Evolutionary conservation across 2,888 invertebrate species (phyloP), one percentile per base, ranked within the genome.

Genomic region (Dicyrtomina minuta): DNA sequence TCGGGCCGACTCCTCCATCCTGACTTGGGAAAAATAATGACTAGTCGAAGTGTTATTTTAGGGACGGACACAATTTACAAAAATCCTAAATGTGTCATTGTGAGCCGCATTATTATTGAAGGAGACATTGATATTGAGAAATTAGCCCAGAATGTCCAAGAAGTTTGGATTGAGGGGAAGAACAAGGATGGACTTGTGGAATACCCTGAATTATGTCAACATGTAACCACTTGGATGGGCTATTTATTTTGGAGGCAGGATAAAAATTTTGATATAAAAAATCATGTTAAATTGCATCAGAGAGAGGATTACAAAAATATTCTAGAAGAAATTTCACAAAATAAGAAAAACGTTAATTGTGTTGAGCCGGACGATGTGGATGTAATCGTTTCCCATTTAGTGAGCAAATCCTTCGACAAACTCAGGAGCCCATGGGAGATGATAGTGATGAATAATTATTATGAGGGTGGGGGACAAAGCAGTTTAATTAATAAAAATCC

Each of bases 131-230:
- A 33, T 27, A n/a, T 27, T 6, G 33, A 58, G 2, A 22, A 27
- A 27, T 58, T 58, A 12, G n/a, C 13, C 6, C 3, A 22, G 5
- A 13, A 33, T 15, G 17, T 67, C 20, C 22, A 44, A 0, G 56
- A 60, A 46, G 66, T 27, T 13, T 33, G 70, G 22, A 44, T 72
- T 0, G 46, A 66, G 3, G 64, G 56, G 10, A 70, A 62, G 46
- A 1, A 27, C 0, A n/a, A 26, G 4, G 55, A 69, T 24, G 69
- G 69, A 33, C 17, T 41, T 6, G 4, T 61, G 44, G 13, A 62
- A 39, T 62, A 61, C 41, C 69, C 69, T 1, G 69, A 69, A 53
- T 39, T 69, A 2, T 64, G 4, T 44, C 69, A 69, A 49, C 64
- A 56, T 49, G 41, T 64, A 1, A 46, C 46, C 2, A 8, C 26